Percentiles rank a stretch among this genome's conserved stretches.
phyloP scores from a whole-genome alignment of 2,113 vertebrate species.

The Neotoma lepida region DNA sequence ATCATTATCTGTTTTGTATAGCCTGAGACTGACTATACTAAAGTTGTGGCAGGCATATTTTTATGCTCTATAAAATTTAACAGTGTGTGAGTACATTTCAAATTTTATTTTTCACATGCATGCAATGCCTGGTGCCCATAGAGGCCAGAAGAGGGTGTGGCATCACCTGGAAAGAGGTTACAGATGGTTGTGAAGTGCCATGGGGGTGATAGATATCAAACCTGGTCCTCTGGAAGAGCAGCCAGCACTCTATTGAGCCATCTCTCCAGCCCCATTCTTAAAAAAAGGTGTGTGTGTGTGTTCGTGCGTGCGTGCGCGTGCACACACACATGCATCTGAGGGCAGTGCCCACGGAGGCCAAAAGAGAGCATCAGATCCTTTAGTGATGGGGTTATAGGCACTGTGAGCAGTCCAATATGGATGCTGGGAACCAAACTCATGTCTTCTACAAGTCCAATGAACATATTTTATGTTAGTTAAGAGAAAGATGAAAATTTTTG shows the following conservation, averaged over 20 bases:
- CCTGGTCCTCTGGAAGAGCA: background rate
- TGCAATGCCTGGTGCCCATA: background rate
- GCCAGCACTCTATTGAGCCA: background rate
- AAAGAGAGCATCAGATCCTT: background rate
- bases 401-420: background rate
- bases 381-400: background rate
- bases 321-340: background rate
- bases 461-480: background rate
- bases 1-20: background rate
- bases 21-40: background rate
- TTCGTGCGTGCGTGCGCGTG: background rate
- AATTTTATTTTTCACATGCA: background rate
- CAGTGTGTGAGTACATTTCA: background rate
- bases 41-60: background rate
- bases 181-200: background rate
- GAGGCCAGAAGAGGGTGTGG: background rate
- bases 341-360: background rate
- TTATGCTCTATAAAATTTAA: background rate
- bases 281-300: background rate
- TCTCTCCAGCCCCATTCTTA: background rate
- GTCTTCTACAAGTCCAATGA: background rate
- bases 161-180: background rate
- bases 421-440: background rate
- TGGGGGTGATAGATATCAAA: background rate
- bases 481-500: conserved; percentile 14